Evolutionary conservation across 2,888 invertebrate species (phyloP).

Genomic region (Hyposoter didymator): DNA sequence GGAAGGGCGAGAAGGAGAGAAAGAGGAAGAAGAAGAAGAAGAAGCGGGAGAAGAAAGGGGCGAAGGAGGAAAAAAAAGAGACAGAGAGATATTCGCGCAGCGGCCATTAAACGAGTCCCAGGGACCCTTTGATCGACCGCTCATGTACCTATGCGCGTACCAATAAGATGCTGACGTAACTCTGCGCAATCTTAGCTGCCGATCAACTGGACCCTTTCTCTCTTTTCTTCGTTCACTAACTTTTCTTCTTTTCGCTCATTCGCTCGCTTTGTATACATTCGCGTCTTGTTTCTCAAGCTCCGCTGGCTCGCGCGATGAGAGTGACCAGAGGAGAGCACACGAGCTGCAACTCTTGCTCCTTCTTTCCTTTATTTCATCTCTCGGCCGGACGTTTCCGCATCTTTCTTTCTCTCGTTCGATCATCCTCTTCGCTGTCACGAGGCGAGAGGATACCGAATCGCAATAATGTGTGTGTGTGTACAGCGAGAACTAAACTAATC

Average conservation of each 20-base stretch:
- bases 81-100: conserved; percentile 70
- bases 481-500: conserved; percentile 30
- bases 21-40: conserved; percentile 37
- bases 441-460: conserved; percentile 30
- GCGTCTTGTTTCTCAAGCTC: conserved; percentile 33
- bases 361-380: conserved; percentile 35
- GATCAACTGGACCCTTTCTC: conserved; percentile 75
- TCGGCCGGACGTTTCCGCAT: conserved; percentile 51
- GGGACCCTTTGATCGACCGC: conserved; percentile 80
- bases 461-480: conserved; percentile 19
- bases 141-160: conserved; percentile 78
- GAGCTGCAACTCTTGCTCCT: conserved; percentile 49
- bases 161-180: conserved; percentile 83
- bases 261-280: conserved; percentile 44
- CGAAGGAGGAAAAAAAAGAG: conserved; percentile 38
- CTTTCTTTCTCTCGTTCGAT: conserved; percentile 70
- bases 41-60: conserved; percentile 8
- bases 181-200: conserved; percentile 79
- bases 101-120: conserved; percentile 78
- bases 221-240: conserved; percentile 55
- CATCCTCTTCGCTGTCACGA: conserved; percentile 75
- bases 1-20: conserved; percentile 22
- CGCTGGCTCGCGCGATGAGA: neutral
- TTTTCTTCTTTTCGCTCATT: conserved; percentile 59
- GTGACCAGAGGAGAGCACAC: conserved; percentile 25